Evolutionary conservation across 2,113 vertebrate genomes (phyloP), one percentile per base, ranked within the genome.

Genomic region (Mesocricetus auratus): DNA sequence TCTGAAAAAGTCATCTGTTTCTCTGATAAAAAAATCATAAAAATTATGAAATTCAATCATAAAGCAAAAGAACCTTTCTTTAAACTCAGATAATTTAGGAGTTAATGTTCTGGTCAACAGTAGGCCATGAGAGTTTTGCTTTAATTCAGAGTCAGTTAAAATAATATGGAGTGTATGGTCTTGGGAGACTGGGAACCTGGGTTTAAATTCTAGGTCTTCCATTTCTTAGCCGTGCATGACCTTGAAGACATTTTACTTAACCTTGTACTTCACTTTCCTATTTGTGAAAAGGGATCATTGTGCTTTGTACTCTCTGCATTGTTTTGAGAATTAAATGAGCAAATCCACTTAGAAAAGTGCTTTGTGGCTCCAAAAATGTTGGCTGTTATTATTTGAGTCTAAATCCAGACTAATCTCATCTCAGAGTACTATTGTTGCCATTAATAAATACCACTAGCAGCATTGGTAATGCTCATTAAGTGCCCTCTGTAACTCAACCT

Each of bases 11-110:
- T 91, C 73, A 79, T 42, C 89, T 79, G 22, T 73, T 93, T 96
- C 6, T 24, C 16, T 89, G 68, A 93, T 90, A 90, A 96, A 96
- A 96, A 96, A 93, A 90, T 90, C 66, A 75, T 56, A 62, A 92
- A 45, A 90, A 71, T 58, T 58, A 36, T 81, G 39, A 88, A 90
- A 66, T 81, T 95, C 53, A 92, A 94, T 69, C 36, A 86, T 50
- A 94, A 78, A 87, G 5, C 31, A 17, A 86, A 94, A 22, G 45
- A 77, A 75, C 17, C 3, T 87, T 86, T 94, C 53, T 39, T 86
- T 31, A 95, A 12, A 3, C 45, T 87, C n/a, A 96, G 53, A 58
- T 69, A 47, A n/a, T 69, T 33, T 77, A 31, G 8, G 15, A 94
- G 88, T 77, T 95, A 85, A 86, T 39, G 92, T 94, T 93, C 24